A percentile compares a stretch with the other conserved stretches of the same genome.
Evolutionary conservation across 2,797 vertebrate genomes (phyloP).

Genomic region (Toxotes lorentzi): DNA sequence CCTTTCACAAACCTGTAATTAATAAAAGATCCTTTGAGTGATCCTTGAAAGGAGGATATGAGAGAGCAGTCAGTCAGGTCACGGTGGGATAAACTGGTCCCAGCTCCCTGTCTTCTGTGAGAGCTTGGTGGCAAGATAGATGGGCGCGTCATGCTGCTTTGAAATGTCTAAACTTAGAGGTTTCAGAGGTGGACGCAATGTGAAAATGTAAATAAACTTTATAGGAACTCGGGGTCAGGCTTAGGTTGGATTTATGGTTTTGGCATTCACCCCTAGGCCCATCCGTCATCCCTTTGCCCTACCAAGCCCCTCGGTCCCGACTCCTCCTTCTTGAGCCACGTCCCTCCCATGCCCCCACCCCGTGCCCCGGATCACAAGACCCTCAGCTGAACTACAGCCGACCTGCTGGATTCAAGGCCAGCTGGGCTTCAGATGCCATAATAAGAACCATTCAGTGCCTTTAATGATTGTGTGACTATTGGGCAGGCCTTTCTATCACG

Average conservation of each 20-base stretch:
- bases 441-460: slow-evolving; percentile 89
- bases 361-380: slow-evolving; percentile 88
- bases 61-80: slow-evolving; percentile 71
- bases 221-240: slow-evolving; percentile 87
- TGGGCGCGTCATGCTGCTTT: slow-evolving; percentile 71
- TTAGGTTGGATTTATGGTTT: slow-evolving; percentile 89
- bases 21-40: slow-evolving; percentile 80
- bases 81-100: slow-evolving; percentile 70
- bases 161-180: slow-evolving; percentile 85
- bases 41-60: slow-evolving; percentile 62
- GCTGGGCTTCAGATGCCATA: slow-evolving; percentile 90
- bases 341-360: slow-evolving; percentile 74
- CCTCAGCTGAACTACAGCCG: slow-evolving; percentile 93
- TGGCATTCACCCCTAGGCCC: slow-evolving; percentile 87
- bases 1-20: slow-evolving; percentile 71
- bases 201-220: slow-evolving; percentile 92
- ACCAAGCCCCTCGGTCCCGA: slow-evolving; percentile 52
- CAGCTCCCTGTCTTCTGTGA: slow-evolving; percentile 60
- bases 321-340: slow-evolving; percentile 72
- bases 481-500: slow-evolving; percentile 32
- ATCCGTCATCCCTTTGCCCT: slow-evolving; percentile 88
- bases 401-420: slow-evolving; percentile 91
- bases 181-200: slow-evolving; percentile 84
- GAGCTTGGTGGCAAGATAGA: slow-evolving; percentile 70
- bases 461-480: slow-evolving; percentile 78